Conservation (phyloP, 2,888 invertebrate species). For the Melanophora roralis region DNA sequence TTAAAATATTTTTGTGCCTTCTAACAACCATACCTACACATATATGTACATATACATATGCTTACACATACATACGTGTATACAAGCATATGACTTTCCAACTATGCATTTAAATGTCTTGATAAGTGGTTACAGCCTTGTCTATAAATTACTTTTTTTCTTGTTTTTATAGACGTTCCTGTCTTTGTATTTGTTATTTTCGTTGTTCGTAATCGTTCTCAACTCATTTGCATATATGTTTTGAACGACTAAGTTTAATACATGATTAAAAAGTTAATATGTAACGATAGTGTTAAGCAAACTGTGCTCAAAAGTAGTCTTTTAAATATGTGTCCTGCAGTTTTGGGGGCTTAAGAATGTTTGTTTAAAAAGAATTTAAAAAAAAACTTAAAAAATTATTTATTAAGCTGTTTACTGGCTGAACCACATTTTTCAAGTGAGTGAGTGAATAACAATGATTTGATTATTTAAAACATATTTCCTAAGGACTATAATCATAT, state of each 20-base stretch:
- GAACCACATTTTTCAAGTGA: too few relatives aligned
- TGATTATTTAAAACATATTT: too few relatives aligned
- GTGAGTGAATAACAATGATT: too few relatives aligned
- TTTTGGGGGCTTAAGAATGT: too few relatives aligned
- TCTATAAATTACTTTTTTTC: conserved; percentile 33
- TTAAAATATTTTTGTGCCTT: not conserved
- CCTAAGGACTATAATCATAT: too few relatives aligned
- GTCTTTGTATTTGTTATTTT: not conserved
- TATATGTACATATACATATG: not conserved
- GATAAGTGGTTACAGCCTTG: not conserved
- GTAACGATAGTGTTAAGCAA: conserved; percentile 4
- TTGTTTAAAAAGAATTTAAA: too few relatives aligned
- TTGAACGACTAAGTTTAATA: conserved; percentile 12
- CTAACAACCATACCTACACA: too few relatives aligned
- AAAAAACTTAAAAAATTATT: too few relatives aligned
- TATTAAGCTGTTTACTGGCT: too few relatives aligned
- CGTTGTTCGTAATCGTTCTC: conserved; percentile 12
- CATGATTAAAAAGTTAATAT: conserved; percentile 33
- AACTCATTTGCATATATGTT: conserved; percentile 46
- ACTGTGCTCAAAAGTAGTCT: not conserved
- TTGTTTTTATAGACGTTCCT: not conserved
- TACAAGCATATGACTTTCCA: not conserved
- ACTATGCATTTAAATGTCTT: not conserved
- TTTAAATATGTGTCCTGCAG: not conserved
- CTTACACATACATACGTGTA: not conserved